Conservation (phyloP, 2,888 invertebrate genomes). For the Tachina fera region DNA sequence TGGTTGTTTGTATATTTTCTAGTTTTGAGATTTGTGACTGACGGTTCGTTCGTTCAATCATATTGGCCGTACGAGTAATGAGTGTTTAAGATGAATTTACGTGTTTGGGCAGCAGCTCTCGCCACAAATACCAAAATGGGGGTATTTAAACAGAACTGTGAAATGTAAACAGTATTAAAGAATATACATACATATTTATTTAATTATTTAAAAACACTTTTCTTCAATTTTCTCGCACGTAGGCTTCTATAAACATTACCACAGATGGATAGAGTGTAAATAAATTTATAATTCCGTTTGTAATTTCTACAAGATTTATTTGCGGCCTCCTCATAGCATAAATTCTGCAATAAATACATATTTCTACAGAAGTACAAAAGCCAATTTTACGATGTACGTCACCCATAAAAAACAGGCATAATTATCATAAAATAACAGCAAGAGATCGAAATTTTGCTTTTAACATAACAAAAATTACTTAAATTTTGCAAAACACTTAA, state of each 20-base stretch:
- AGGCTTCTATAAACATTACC: not conserved
- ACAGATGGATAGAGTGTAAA: no score
- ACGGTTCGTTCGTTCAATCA: not conserved
- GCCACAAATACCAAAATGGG: constrained; percentile 49
- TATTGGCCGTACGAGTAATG: not conserved
- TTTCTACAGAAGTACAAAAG: no score
- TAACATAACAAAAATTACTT: no score
- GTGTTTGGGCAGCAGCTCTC: constrained; percentile 58
- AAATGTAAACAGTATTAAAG: constrained; percentile 1
- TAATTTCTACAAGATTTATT: no score
- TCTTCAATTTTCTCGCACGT: not conserved
- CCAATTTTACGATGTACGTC: no score
- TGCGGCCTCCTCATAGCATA: no score
- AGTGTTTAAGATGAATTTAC: constrained; percentile 49
- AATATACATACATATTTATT: not conserved
- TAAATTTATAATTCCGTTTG: no score
- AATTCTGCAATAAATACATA: no score
- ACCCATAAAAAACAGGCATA: no score
- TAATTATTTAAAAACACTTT: not conserved
- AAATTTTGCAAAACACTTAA: no score
- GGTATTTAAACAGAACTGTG: constrained; percentile 47
- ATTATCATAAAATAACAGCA: no score
- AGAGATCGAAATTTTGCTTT: no score
- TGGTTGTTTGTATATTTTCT: not conserved
- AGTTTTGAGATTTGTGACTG: constrained; percentile 24